Conservation (phyloP, 2,797 vertebrate species). For the Hyperoplus immaculatus region DNA sequence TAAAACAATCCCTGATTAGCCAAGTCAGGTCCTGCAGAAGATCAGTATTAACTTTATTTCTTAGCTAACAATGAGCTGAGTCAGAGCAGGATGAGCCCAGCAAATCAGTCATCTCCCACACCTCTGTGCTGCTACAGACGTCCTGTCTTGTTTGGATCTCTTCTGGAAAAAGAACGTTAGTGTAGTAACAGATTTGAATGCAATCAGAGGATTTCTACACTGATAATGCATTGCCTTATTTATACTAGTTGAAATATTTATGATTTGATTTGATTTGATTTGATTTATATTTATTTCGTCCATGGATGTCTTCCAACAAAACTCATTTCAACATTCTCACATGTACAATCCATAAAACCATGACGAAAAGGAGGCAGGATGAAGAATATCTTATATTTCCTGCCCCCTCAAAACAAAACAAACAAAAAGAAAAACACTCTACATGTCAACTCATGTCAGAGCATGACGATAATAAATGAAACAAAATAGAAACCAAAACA, state of each 20-base stretch:
- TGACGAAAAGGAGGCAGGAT: too few relatives aligned
- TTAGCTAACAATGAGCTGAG: slow-evolving; percentile 6
- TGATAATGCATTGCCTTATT: background rate
- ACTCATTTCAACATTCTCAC: too few relatives aligned
- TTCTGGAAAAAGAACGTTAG: background rate
- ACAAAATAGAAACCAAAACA: too few relatives aligned
- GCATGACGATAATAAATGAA: too few relatives aligned
- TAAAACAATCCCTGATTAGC: background rate
- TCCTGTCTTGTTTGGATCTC: slow-evolving; percentile 14
- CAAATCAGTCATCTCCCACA: slow-evolving; percentile 17
- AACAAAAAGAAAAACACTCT: too few relatives aligned
- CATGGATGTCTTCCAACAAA: too few relatives aligned
- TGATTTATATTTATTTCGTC: too few relatives aligned
- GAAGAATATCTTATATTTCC: too few relatives aligned
- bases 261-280: too few relatives aligned
- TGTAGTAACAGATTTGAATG: slow-evolving; percentile 1
- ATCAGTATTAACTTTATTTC: slow-evolving; percentile 6
- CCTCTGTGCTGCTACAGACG: slow-evolving; percentile 8
- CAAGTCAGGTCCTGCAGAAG: background rate
- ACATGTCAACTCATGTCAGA: too few relatives aligned
- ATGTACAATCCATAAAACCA: too few relatives aligned
- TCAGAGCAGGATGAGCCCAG: slow-evolving; percentile 23
- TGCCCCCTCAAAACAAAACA: too few relatives aligned
- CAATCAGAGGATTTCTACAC: background rate
- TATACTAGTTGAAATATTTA: background rate